Base-by-base conservation (phyloP, 2,797 vertebrate genomes). In the Fistularia tabacaria region DNA sequence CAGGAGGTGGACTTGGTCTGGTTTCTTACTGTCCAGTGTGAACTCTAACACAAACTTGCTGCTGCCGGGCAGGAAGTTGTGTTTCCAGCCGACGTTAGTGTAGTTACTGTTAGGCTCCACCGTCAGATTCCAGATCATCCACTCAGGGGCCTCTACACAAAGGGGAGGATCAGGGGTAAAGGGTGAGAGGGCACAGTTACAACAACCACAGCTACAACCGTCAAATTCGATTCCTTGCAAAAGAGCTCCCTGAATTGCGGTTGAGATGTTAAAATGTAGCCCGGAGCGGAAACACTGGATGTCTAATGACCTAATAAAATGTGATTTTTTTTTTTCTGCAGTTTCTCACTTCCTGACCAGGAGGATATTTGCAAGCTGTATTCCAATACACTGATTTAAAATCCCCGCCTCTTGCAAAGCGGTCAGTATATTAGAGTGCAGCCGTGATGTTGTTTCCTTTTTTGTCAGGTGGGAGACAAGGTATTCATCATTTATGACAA, bases 1-100 rank as follows among this genome's bases (percentile, higher is more conserved):
- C 36, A 60, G 25, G 25, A 39, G 4, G 43, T 54, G 59, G 64
- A 59, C 61, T 83, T 54, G 65, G 66, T 79, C 71, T 81, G 77
- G 73, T 89, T 90, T 94, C 96, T 99, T 99, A 99, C 95, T 97
- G 92, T 97, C 93, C 87, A 93, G 93, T 81, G 84, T 90, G 93
- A 92, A 93, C 93, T 98, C 97, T 93, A 99, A 90, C 92, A 95
- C 93, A 96, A 99, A 98, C 91, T 94, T 91, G 83, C 81, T 91
- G 93, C 91, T 94, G 92, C 91, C 90, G 79, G 90, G 80, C 76
- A 92, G 92, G 91, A 96, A 94, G 93, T 92, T 94, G 93, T 98
- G 94, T 87, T 85, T 95, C 97, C 97, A 99, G 91, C 92, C 97
- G 94, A 99, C 89, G 91, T 95, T 96, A 93, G 93, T 92, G 92